These are phyloP conservation scores for Onychomys leucogaster DNA, from an alignment of 2,797 vertebrate species.

Conservation along the genomic window DNA sequence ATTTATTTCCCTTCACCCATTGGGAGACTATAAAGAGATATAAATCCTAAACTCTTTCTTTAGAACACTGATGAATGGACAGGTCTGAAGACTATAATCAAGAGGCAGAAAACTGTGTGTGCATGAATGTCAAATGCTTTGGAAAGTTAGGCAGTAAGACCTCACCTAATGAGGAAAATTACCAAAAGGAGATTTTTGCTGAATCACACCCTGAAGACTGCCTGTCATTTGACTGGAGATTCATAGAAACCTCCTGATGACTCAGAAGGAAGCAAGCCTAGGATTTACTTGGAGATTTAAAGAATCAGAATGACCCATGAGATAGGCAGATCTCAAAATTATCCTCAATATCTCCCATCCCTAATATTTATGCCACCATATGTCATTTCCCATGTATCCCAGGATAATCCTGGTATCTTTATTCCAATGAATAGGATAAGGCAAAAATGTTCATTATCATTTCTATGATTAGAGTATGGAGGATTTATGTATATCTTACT, in stretches of 20 bases:
- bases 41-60: not conserved
- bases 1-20: not conserved
- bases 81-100: not conserved
- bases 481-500: not conserved
- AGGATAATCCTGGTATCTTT: not conserved
- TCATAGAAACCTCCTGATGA: not conserved
- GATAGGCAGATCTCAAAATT: not conserved
- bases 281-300: not conserved
- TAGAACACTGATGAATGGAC: not conserved
- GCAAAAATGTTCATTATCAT: not conserved
- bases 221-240: not conserved
- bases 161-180: not conserved
- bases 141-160: not conserved
- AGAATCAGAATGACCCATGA: not conserved
- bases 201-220: not conserved
- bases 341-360: not conserved
- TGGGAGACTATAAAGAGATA: not conserved
- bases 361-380: not conserved
- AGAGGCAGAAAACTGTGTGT: not conserved
- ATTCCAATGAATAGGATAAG: not conserved
- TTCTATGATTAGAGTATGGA: not conserved
- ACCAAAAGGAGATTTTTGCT: not conserved
- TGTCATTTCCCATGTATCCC: not conserved
- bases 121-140: not conserved
- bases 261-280: not conserved